Percentiles rank a stretch among this genome's conserved stretches.
Evolutionary conservation across 1,140 invertebrate genomes (phyloP).

Genomic region (Drosophila seguyi): DNA sequence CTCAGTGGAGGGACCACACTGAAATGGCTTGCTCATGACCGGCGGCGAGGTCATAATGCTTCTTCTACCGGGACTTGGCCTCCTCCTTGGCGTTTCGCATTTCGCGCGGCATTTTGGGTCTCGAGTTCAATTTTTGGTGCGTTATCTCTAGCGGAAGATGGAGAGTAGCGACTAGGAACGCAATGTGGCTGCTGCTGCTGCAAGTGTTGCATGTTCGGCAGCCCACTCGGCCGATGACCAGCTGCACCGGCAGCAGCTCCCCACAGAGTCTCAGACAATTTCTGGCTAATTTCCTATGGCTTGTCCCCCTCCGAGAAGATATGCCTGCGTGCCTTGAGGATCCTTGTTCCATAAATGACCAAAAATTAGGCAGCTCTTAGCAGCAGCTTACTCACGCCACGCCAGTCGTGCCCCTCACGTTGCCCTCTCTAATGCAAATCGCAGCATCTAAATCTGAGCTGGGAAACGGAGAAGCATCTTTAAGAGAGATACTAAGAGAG

Average conservation of each 20-base stretch:
- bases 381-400: conserved; percentile 10
- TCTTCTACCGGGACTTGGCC: conserved; percentile 25
- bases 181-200: conserved; percentile 18
- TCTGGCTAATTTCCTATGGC: conserved; percentile 68
- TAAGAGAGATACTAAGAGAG: neutral
- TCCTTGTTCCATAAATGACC: conserved; percentile 26
- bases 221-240: conserved; percentile 67
- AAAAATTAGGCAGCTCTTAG: neutral
- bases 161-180: conserved; percentile 7
- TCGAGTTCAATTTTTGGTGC: conserved; percentile 71
- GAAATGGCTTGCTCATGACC: conserved; percentile 53
- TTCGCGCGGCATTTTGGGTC: conserved; percentile 64
- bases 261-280: conserved; percentile 67
- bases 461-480: conserved; percentile 15
- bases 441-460: conserved; percentile 36
- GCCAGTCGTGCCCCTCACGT: conserved; percentile 37
- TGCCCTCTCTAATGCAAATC: conserved; percentile 53
- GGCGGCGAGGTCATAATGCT: conserved; percentile 63
- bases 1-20: conserved; percentile 49
- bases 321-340: conserved; percentile 3
- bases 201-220: conserved; percentile 75
- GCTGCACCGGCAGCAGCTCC: conserved; percentile 54
- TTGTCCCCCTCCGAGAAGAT: neutral
- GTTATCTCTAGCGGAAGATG: conserved; percentile 46
- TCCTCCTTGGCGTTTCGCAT: conserved; percentile 63